phyloP scores from a whole-genome alignment of 2,888 invertebrate species.

The Netelia inedita region DNA sequence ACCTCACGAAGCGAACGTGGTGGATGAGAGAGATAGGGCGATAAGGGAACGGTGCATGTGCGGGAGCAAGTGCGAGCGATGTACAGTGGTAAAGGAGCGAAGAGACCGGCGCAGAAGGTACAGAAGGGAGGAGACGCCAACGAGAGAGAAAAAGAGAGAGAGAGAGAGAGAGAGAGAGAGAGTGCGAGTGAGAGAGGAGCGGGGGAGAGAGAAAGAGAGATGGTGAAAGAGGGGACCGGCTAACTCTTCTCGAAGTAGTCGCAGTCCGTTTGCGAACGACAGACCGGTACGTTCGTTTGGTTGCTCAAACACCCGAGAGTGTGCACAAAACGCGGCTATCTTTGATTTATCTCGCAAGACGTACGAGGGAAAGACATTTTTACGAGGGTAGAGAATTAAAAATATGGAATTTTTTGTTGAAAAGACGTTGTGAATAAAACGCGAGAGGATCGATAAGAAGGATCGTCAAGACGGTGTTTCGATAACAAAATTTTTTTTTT shows the following conservation, averaged over 20 bases:
- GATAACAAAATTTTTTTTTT: slow-evolving; percentile 9
- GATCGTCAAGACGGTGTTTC: slow-evolving; percentile 6
- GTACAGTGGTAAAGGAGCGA: slow-evolving; percentile 26
- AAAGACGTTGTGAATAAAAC: neutral
- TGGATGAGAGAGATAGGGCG: slow-evolving; percentile 38
- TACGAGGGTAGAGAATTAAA: neutral
- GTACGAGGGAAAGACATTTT: no score
- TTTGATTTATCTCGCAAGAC: slow-evolving; percentile 2
- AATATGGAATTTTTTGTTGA: neutral
- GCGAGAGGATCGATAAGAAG: slow-evolving; percentile 14
- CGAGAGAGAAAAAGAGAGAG: slow-evolving; percentile 1
- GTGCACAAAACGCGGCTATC: slow-evolving; percentile 15
- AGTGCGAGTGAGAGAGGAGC: slow-evolving; percentile 53
- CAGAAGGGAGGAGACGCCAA: slow-evolving; percentile 51
- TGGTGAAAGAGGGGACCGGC: slow-evolving; percentile 62
- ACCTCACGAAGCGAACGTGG: slow-evolving; percentile 1
- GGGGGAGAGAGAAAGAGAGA: slow-evolving; percentile 43
- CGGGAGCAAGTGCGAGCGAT: slow-evolving; percentile 44
- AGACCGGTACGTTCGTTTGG: slow-evolving; percentile 61
- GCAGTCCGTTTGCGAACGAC: slow-evolving; percentile 65
- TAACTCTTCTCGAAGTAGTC: slow-evolving; percentile 59
- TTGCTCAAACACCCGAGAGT: slow-evolving; percentile 33
- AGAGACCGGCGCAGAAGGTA: slow-evolving; percentile 56
- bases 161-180: slow-evolving; percentile 40
- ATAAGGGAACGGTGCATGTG: slow-evolving; percentile 38